Evolutionary conservation across 1,140 invertebrate species (phyloP), one percentile per base, ranked within the genome.

Genomic region (Trichoplusia ni): DNA sequence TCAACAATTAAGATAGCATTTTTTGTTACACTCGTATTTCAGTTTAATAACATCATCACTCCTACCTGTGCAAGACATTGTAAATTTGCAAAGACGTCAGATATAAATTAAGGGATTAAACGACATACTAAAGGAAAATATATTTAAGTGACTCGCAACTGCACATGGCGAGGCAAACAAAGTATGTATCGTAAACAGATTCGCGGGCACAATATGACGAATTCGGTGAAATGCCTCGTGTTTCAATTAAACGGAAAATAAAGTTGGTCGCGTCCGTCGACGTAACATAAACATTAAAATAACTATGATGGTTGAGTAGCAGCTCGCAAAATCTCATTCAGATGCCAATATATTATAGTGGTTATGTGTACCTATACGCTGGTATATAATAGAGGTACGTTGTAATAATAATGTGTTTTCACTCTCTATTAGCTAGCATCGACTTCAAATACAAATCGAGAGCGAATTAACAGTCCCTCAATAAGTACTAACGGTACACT

Each of bases 231-330:
- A 70, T 65, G 75, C 71, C 68, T 71, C 75, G 72, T 77, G 72
- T 74, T 77, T 77, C 75, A 74, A 77, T 77, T 77, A 77, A 77
- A 72, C 64, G 69, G 71, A 77, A 77, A 77, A 74, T 74, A 74
- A 74, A 74, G 66, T 74, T 77, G 71, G 72, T 69, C 59, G 68
- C 46, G 58, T 61, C 66, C 53, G 60, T 60, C 68, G 64, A 74
- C 71, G 71, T 71, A 68, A 71, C 69, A 71, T 71, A 71, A 74
- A 74, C 71, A 74, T 70, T 74, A 70, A 70, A 74, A 74, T 74
- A 70, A 71, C 66, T 74, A 71, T 74, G 72, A 74, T 74, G 63
- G 62, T 68, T 64, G 58, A 64, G 64, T 66, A 71, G 62, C 67
- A 67, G 61, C 67, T 66, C 62, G 44, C 58, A 61, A 66, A 65